Percentiles rank a stretch among this genome's conserved stretches.
Conservation (phyloP, 2,113 vertebrate species). For the Anarhynchus alexandrinus region DNA sequence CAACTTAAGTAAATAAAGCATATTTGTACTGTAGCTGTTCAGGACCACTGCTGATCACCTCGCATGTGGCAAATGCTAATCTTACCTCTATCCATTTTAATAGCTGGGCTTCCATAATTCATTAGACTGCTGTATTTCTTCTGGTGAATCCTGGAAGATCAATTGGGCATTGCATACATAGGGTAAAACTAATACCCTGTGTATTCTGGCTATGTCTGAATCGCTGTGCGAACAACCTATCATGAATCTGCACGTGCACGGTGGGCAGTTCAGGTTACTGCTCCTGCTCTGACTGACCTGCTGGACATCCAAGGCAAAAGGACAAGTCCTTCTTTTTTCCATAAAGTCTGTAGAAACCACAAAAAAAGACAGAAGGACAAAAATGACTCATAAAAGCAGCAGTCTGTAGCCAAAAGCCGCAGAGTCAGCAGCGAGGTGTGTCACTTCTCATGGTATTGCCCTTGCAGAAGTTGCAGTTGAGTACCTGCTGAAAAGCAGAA, state of each 20-base stretch:
- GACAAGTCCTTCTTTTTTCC: neutral
- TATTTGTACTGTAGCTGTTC: neutral
- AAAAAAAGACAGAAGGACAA: neutral
- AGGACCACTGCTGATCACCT: neutral
- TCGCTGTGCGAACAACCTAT: too few species aligned
- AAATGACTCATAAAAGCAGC: neutral
- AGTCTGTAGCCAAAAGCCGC: neutral
- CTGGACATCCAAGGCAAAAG: neutral
- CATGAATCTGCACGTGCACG: neutral
- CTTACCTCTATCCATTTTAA: neutral
- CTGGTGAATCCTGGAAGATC: neutral
- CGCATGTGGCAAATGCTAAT: neutral
- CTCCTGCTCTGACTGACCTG: neutral
- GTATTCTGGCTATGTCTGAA: too few species aligned
- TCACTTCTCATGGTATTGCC: neutral
- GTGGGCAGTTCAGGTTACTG: neutral
- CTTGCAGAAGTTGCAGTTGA: neutral
- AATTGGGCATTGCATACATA: rapidly evolving
- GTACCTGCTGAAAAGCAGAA: neutral
- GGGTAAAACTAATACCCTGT: neutral
- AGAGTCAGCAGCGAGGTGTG: neutral
- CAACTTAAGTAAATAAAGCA: neutral
- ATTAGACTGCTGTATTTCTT: neutral
- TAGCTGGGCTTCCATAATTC: neutral
- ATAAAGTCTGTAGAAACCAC: neutral